Conservation (phyloP, 2,797 vertebrate genomes). For the Aldrovandia affinis region DNA sequence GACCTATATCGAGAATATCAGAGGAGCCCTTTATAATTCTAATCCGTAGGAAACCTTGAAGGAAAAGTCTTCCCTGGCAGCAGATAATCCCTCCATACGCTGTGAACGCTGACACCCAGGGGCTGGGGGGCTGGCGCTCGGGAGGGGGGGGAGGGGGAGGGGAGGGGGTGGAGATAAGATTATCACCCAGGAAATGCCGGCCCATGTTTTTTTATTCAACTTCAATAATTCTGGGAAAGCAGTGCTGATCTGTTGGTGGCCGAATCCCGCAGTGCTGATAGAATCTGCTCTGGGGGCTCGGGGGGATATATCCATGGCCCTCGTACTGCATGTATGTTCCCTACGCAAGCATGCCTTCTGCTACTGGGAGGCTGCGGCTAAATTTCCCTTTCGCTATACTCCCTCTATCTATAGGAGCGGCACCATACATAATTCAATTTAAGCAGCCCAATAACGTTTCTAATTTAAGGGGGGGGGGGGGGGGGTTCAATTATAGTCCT, state of each 20-base stretch:
- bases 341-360: neutral
- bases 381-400: neutral
- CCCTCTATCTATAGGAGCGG: neutral
- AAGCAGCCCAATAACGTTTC: conserved; percentile 6
- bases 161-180: neutral
- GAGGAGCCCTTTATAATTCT: conserved; percentile 25
- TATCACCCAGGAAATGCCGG: conserved; percentile 21
- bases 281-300: neutral
- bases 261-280: neutral
- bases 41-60: conserved; percentile 41
- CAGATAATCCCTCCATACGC: conserved; percentile 43
- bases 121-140: neutral
- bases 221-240: conserved; percentile 24
- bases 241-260: neutral
- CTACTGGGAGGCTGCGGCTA: neutral
- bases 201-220: neutral
- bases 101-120: conserved; percentile 6
- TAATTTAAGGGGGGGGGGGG: neutral
- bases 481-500: neutral
- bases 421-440: conserved; percentile 3
- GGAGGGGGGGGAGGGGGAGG: neutral
- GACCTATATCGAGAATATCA: conserved; percentile 46
- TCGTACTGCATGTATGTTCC: neutral
- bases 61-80: conserved; percentile 29
- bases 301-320: neutral